Evolutionary conservation across 92 coral and sea anemone genomes (phyloP).

Genomic region (Chrysogorgia sp.): DNA sequence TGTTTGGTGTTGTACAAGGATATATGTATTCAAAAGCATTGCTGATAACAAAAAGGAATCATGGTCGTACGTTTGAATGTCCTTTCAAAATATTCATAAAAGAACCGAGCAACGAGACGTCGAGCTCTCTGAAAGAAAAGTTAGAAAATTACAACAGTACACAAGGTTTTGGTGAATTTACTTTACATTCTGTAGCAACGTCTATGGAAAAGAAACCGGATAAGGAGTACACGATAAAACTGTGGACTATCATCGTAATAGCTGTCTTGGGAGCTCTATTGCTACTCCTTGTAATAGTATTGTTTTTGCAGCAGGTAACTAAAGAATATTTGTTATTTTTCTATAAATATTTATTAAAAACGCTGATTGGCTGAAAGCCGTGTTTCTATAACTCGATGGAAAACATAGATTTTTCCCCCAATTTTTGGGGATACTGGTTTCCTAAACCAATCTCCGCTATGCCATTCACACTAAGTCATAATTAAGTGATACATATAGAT

Average conservation of each 20-base stretch:
- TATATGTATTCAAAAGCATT: constrained; percentile 26
- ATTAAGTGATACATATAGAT: too few relatives aligned
- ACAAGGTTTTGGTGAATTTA: constrained; percentile 16
- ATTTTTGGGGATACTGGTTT: too few relatives aligned
- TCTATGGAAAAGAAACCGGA: neutral
- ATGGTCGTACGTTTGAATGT: neutral
- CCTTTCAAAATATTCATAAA: constrained; percentile 2
- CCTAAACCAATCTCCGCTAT: too few relatives aligned
- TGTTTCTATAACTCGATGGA: too few relatives aligned
- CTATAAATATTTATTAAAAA: too few relatives aligned
- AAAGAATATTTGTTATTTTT: neutral
- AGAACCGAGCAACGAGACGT: constrained; percentile 12
- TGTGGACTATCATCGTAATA: constrained; percentile 34
- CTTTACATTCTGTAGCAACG: constrained; percentile 8
- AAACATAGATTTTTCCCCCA: too few relatives aligned
- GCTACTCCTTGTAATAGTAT: neutral
- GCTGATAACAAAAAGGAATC: neutral
- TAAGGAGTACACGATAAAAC: neutral
- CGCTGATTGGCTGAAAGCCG: too few relatives aligned
- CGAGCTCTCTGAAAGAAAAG: neutral
- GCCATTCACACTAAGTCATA: too few relatives aligned
- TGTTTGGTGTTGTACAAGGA: neutral
- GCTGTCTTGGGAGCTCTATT: constrained; percentile 21
- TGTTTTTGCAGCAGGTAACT: constrained; percentile 12
- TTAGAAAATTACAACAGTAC: constrained; percentile 2